A percentile compares a stretch with the other conserved stretches of the same genome.
Conservation (phyloP, 1,140 invertebrate genomes). For the Mycetomoellerius zeteki region DNA sequence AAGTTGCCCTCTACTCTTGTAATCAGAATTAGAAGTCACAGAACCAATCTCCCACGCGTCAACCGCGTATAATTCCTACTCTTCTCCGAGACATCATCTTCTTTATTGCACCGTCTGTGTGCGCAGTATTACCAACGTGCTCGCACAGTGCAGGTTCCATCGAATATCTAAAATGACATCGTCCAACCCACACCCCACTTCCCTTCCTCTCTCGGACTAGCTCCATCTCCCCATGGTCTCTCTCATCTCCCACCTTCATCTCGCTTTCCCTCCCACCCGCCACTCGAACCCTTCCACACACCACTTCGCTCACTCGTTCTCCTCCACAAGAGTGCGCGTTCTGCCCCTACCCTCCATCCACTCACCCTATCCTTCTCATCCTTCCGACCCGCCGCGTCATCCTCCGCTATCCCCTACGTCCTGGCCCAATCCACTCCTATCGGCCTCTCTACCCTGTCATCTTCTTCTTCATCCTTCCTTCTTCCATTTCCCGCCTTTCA, state of each 20-base stretch:
- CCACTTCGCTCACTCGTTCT: constrained; percentile 36
- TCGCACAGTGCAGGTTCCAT: constrained; percentile 62
- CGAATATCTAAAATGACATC: constrained; percentile 66
- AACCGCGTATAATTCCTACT: constrained; percentile 58
- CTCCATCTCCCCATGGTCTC: constrained; percentile 12
- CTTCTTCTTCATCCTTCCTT: constrained; percentile 12
- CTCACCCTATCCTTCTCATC: constrained; percentile 44
- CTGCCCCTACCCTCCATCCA: not conserved
- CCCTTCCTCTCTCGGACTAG: not conserved
- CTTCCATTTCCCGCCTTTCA: constrained; percentile 12
- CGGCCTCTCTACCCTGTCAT: constrained; percentile 31
- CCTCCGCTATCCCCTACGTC: constrained; percentile 4
- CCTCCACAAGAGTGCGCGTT: constrained; percentile 25
- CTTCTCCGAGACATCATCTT: constrained; percentile 54
- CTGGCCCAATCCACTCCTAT: not conserved
- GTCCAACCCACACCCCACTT: constrained; percentile 48
- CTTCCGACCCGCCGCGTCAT: constrained; percentile 5
- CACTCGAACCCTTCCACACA: constrained; percentile 29
- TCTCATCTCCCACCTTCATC: constrained; percentile 47
- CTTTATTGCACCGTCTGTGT: constrained; percentile 59
- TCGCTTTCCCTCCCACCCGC: constrained; percentile 47
- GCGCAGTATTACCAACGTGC: constrained; percentile 47
- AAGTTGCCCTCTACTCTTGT: not conserved
- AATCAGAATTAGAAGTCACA: constrained; percentile 54
- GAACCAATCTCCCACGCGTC: constrained; percentile 50